Conservation (phyloP, 1,140 invertebrate species). For the Trichonephila inaurata region DNA sequence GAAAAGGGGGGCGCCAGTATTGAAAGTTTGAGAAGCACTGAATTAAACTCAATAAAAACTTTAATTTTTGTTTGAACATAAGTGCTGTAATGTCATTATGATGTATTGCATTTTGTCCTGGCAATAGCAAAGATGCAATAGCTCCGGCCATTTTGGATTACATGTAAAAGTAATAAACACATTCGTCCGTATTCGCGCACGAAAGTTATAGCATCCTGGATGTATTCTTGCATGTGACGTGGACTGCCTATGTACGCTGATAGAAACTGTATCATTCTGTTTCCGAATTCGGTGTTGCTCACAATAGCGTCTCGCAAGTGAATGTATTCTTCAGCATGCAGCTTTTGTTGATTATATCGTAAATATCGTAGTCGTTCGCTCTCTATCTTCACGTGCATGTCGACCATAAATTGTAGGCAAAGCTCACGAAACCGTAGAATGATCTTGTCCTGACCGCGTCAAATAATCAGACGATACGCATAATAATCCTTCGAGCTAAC, state of each 20-base stretch:
- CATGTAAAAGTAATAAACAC: too few species aligned
- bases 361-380: too few species aligned
- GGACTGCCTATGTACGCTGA: background rate
- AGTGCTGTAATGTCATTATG: conserved; percentile 79
- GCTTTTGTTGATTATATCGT: too few species aligned
- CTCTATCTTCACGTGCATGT: conserved; percentile 70
- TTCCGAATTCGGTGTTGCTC: conserved; percentile 27
- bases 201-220: conserved; percentile 79
- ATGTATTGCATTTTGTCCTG: conserved; percentile 78
- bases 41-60: too few species aligned
- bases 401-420: conserved; percentile 76
- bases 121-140: conserved; percentile 79
- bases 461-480: conserved; percentile 48
- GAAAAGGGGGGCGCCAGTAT: too few species aligned
- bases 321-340: conserved; percentile 61
- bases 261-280: conserved; percentile 26
- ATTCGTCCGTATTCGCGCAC: conserved; percentile 80
- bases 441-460: conserved; percentile 72
- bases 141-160: too few species aligned
- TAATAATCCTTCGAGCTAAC: too few species aligned
- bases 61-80: too few species aligned
- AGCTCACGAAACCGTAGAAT: conserved; percentile 77
- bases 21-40: too few species aligned
- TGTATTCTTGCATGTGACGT: too few species aligned
- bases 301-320: too few species aligned